A percentile compares a stretch with the other conserved stretches of the same genome.
Conservation (phyloP, 2,888 invertebrate genomes). For the Hofmannophila pseudospretella region DNA sequence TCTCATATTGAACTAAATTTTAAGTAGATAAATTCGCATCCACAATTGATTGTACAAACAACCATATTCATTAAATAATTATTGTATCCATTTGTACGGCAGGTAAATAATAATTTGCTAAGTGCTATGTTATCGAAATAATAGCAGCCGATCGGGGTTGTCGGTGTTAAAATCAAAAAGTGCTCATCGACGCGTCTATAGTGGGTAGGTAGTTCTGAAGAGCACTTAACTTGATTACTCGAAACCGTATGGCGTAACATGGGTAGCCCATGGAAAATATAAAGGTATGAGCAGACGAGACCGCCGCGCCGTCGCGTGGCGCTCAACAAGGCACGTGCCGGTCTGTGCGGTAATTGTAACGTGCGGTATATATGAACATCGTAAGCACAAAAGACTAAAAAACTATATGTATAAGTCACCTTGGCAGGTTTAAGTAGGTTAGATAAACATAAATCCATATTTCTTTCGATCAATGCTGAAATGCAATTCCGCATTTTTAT, state of each 20-base stretch:
- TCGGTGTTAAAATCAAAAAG: conserved; percentile 64
- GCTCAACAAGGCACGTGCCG: conserved; percentile 41
- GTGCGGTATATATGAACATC: conserved; percentile 34
- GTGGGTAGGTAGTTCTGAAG: conserved; percentile 39
- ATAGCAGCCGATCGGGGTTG: conserved; percentile 38
- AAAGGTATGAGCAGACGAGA: conserved; percentile 33
- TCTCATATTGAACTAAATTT: too few species aligned
- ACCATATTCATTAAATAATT: conserved; percentile 10
- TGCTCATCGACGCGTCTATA: conserved; percentile 49
- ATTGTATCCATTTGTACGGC: conserved; percentile 14
- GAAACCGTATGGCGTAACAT: conserved; percentile 46
- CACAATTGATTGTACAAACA: too few species aligned
- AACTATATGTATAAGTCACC: too few species aligned
- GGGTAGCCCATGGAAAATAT: conserved; percentile 32
- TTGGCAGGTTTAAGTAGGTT: too few species aligned
- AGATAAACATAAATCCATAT: too few species aligned
- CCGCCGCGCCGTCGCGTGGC: conserved; percentile 33
- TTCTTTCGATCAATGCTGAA: too few species aligned
- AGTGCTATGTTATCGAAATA: conserved; percentile 49
- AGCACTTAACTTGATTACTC: conserved; percentile 78
- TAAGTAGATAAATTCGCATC: too few species aligned
- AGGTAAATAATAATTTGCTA: conserved; percentile 39
- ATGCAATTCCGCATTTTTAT: too few species aligned
- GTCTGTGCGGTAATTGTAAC: conserved; percentile 48
- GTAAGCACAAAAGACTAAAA: conserved; percentile 13